Conservation (phyloP, 2,113 vertebrate species). For the Lycaon pictus region DNA sequence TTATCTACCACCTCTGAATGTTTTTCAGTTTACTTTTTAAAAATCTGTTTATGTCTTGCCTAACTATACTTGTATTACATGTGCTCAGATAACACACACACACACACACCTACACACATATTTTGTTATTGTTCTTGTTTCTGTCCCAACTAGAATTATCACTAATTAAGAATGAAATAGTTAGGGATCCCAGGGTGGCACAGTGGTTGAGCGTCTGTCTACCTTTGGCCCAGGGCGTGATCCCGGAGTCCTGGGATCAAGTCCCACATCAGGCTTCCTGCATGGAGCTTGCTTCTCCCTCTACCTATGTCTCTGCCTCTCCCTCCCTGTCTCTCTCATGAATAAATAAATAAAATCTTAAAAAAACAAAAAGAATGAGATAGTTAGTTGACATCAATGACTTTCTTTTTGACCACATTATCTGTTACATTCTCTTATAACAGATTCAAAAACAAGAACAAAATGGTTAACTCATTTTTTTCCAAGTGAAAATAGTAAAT, state of each 20-base stretch:
- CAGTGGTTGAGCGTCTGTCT: no score
- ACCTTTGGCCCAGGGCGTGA: no score
- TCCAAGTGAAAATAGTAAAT: slow-evolving; percentile 68
- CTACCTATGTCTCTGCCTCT: no score
- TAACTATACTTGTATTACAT: neutral
- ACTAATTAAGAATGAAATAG: slow-evolving; percentile 69
- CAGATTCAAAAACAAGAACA: slow-evolving; percentile 67
- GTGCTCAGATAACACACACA: neutral
- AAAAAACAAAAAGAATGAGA: no score
- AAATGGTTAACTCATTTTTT: slow-evolving; percentile 75
- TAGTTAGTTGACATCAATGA: slow-evolving; percentile 56
- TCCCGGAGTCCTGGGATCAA: no score
- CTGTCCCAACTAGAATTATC: slow-evolving; percentile 70
- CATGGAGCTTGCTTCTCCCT: no score
- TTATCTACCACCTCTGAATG: neutral
- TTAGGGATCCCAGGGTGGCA: neutral
- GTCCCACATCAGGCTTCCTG: no score
- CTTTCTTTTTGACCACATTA: slow-evolving; percentile 79
- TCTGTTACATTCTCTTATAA: slow-evolving; percentile 77
- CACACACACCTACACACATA: neutral
- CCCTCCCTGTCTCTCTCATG: no score
- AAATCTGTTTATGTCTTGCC: neutral
- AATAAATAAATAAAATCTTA: no score
- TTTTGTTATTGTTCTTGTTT: neutral
- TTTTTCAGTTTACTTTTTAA: neutral